Evolutionary conservation across 2,888 invertebrate species (phyloP).

Genomic region (Melanchra persicariae): DNA sequence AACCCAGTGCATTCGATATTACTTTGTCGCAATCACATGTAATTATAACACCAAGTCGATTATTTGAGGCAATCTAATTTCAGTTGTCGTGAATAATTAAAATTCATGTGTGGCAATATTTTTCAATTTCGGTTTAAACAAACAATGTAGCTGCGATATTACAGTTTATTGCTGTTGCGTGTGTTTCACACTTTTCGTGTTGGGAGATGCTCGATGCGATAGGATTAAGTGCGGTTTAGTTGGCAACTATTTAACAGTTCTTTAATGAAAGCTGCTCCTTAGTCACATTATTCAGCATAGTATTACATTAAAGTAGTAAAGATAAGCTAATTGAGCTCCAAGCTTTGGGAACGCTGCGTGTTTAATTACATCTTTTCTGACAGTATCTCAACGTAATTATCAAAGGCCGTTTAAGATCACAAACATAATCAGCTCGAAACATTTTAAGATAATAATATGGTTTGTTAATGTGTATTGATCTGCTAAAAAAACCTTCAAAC

Average conservation of each 20-base stretch:
- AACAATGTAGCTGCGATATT: neutral
- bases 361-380: constrained; percentile 11
- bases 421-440: neutral
- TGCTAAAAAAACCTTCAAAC: constrained; percentile 49
- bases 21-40: constrained; percentile 77
- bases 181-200: constrained; percentile 8
- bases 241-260: constrained; percentile 4
- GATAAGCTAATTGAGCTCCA: neutral
- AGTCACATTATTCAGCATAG: neutral
- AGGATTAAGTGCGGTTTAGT: constrained; percentile 7
- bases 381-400: constrained; percentile 13
- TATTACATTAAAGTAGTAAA: neutral
- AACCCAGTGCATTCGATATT: constrained; percentile 81
- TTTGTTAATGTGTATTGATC: constrained; percentile 31
- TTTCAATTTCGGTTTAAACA: constrained; percentile 19
- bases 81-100: constrained; percentile 62
- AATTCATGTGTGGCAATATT: constrained; percentile 43
- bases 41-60: constrained; percentile 72
- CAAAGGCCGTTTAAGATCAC: constrained; percentile 18
- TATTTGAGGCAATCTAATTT: constrained; percentile 70
- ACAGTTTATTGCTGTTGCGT: constrained; percentile 7
- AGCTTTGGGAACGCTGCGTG: neutral
- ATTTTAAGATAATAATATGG: constrained; percentile 28
- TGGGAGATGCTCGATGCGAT: constrained; percentile 30
- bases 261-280: constrained; percentile 1